Conservation (phyloP, 2,113 vertebrate species). For the Lates calcarifer region DNA sequence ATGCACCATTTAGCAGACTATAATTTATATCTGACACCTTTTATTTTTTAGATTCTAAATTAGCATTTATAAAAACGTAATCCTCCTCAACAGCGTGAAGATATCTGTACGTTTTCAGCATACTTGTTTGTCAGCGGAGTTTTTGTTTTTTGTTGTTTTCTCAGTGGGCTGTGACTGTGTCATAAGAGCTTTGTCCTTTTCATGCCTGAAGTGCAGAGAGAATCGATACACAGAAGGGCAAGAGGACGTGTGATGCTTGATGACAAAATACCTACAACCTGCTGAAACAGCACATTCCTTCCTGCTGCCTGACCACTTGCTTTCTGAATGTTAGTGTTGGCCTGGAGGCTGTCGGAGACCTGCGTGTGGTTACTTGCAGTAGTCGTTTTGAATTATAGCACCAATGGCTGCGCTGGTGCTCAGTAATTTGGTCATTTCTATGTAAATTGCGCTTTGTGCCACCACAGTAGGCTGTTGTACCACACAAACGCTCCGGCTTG, state of each 20-base stretch:
- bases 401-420: slow-evolving; percentile 51
- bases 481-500: slow-evolving; percentile 52
- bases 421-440: slow-evolving; percentile 82
- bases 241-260: slow-evolving; percentile 70
- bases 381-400: slow-evolving; percentile 74
- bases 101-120: neutral
- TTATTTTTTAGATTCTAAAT: neutral
- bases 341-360: slow-evolving; percentile 56
- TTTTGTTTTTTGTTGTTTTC: neutral
- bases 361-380: slow-evolving; percentile 36
- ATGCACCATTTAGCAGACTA: neutral
- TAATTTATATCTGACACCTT: neutral
- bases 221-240: slow-evolving; percentile 77
- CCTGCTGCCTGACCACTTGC: slow-evolving; percentile 66
- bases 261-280: slow-evolving; percentile 75
- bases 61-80: slow-evolving; percentile 3
- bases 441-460: slow-evolving; percentile 80
- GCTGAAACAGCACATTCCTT: slow-evolving; percentile 79
- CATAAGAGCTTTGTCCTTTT: slow-evolving; percentile 53
- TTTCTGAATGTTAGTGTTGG: slow-evolving; percentile 66
- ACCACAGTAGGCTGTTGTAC: slow-evolving; percentile 54
- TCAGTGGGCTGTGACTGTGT: slow-evolving; percentile 37
- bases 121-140: neutral
- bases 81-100: neutral
- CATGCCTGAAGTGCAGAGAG: slow-evolving; percentile 52